These are phyloP conservation scores for Myotis myotis DNA, from an alignment of 2,797 vertebrate species.

Conservation along the genomic window DNA sequence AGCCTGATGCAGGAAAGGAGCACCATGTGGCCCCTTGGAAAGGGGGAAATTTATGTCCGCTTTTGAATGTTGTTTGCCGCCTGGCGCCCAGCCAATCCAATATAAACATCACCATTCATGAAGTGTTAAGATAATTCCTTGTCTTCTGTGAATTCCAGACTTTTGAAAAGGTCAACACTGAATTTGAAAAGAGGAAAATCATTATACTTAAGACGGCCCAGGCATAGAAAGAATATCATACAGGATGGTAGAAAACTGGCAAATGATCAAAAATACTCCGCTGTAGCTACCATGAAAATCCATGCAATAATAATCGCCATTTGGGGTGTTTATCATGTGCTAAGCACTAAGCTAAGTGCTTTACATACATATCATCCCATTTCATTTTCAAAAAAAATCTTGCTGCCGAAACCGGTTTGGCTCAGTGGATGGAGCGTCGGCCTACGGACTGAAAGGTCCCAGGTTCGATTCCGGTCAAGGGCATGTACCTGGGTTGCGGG, in stretches of 20 bases:
- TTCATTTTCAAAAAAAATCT: neutral
- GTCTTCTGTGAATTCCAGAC: conserved; percentile 70
- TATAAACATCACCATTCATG: conserved; percentile 73
- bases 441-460: too few relatives aligned
- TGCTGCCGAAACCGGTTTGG: too few relatives aligned
- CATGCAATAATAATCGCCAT: neutral
- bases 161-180: conserved; percentile 73
- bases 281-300: neutral
- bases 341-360: neutral
- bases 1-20: conserved; percentile 21
- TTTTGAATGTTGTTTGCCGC: conserved; percentile 12
- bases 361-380: neutral
- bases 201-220: conserved; percentile 18
- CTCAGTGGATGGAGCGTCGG: too few relatives aligned
- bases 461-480: too few relatives aligned
- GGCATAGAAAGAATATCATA: neutral
- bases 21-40: conserved; percentile 41
- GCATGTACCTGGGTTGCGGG: too few relatives aligned
- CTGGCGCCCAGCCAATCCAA: conserved; percentile 60
- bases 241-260: neutral
- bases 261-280: neutral
- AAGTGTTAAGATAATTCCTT: conserved; percentile 41
- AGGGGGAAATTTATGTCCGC: conserved; percentile 55
- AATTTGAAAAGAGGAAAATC: conserved; percentile 68
- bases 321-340: neutral